phyloP scores from a whole-genome alignment of 2,797 vertebrate species.

The Coregonus suidteri region DNA sequence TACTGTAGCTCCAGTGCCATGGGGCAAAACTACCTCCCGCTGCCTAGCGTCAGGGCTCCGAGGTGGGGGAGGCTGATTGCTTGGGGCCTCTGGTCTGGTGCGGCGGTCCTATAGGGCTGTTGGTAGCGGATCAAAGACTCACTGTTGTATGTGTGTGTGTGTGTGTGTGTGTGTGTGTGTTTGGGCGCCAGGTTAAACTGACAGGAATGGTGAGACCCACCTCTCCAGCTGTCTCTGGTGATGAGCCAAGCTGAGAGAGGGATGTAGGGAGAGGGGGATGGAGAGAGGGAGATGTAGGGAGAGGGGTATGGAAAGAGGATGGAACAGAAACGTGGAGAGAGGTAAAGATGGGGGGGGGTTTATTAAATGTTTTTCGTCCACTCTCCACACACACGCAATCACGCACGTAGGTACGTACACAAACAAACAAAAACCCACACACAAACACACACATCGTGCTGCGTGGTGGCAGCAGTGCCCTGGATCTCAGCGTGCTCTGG shows the following conservation, averaged over 20 bases:
- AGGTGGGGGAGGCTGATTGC: conserved; percentile 28
- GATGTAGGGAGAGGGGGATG: neutral
- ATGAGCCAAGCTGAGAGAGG: conserved; percentile 51
- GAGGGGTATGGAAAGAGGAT: neutral
- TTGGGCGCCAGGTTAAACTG: conserved; percentile 59
- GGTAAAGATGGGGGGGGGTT: neutral
- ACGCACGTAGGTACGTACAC: neutral
- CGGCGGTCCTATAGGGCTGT: conserved; percentile 38
- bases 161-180: neutral
- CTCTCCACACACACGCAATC: neutral
- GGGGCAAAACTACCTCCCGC: conserved; percentile 4
- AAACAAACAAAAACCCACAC: neutral
- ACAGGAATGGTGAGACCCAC: conserved; percentile 57
- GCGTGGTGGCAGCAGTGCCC: neutral
- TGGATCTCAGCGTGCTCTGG: conserved; percentile 30
- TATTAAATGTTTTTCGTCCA: neutral
- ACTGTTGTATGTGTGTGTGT: conserved; percentile 20
- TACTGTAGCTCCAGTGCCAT: conserved; percentile 9
- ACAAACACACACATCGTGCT: conserved; percentile 3
- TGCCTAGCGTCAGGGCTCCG: conserved; percentile 20
- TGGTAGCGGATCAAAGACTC: conserved; percentile 67
- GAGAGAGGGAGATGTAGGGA: neutral
- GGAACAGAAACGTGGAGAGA: neutral
- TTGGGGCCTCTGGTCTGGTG: conserved; percentile 36
- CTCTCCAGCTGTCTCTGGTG: conserved; percentile 70